These are phyloP conservation scores for Eciton burchellii DNA, from an alignment of 1,140 invertebrate species.

Conservation along the genomic window DNA sequence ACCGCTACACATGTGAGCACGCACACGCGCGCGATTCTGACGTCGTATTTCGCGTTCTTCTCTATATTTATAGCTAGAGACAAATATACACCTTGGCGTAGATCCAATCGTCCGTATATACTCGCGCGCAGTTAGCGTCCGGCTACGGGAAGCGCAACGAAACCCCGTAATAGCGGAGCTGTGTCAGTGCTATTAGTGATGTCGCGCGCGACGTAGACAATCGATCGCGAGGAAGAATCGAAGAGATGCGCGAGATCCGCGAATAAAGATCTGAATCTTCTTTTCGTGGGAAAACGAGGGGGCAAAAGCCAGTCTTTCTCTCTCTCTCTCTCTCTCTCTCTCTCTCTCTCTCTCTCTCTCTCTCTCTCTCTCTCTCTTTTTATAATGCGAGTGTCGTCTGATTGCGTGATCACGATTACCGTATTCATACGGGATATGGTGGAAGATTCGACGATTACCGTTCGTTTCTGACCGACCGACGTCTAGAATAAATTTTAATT, in stretches of 20 bases:
- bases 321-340: not conserved
- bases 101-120: slow-evolving; percentile 76
- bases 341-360: not conserved
- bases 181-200: slow-evolving; percentile 75
- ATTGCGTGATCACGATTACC: slow-evolving; percentile 37
- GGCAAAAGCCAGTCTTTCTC: not conserved
- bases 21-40: slow-evolving; percentile 3
- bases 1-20: not conserved
- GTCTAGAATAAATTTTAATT: slow-evolving; percentile 76
- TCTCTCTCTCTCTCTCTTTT: not conserved
- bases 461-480: slow-evolving; percentile 56
- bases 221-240: slow-evolving; percentile 6
- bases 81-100: slow-evolving; percentile 84
- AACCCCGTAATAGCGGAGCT: slow-evolving; percentile 81
- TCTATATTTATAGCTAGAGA: slow-evolving; percentile 84
- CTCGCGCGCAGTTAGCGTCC: slow-evolving; percentile 67
- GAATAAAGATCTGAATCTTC: not conserved
- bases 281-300: not conserved
- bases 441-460: slow-evolving; percentile 2
- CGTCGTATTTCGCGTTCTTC: slow-evolving; percentile 41
- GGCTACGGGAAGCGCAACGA: slow-evolving; percentile 72
- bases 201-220: slow-evolving; percentile 60
- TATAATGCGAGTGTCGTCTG: not conserved
- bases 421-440: slow-evolving; percentile 41
- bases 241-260: slow-evolving; percentile 11